These are phyloP conservation scores for Limnephilus rhombicus DNA, from an alignment of 2,888 invertebrate genomes.

Conservation along the genomic window DNA sequence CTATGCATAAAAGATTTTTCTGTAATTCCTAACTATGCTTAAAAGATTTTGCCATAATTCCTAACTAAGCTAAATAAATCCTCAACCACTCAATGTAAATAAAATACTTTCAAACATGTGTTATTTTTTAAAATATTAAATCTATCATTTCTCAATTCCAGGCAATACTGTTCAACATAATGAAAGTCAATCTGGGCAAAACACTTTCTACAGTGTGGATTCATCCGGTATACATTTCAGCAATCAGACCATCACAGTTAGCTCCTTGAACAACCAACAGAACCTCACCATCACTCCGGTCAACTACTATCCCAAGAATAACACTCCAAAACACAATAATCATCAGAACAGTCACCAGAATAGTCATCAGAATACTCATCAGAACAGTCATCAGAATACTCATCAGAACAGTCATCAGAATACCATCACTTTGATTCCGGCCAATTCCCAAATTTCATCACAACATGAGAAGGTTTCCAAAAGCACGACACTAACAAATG, in stretches of 20 bases:
- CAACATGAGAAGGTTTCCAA: slow-evolving; percentile 56
- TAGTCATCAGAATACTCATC: neutral
- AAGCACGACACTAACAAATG: slow-evolving; percentile 52
- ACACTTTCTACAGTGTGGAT: slow-evolving; percentile 70
- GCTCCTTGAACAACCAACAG: slow-evolving; percentile 70
- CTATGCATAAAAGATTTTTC: too few relatives aligned
- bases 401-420: slow-evolving; percentile 70
- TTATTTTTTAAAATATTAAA: neutral
- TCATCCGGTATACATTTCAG: slow-evolving; percentile 74
- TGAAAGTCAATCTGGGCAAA: slow-evolving; percentile 51
- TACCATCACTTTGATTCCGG: slow-evolving; percentile 54
- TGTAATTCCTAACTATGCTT: too few relatives aligned
- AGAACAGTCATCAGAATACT: too few relatives aligned
- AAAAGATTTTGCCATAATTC: too few relatives aligned
- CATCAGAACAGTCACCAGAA: slow-evolving; percentile 19
- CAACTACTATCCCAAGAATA: slow-evolving; percentile 73
- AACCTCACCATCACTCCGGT: slow-evolving; percentile 72
- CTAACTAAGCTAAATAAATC: neutral
- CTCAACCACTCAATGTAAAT: neutral
- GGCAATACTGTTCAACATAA: slow-evolving; percentile 37
- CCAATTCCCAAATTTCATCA: slow-evolving; percentile 46
- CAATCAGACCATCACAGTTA: slow-evolving; percentile 70
- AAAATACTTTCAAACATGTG: neutral
- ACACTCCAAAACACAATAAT: slow-evolving; percentile 73
- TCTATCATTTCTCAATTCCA: slow-evolving; percentile 34